Evolutionary conservation across 2,113 vertebrate genomes (phyloP).

Genomic region (Platichthys stellatus): DNA sequence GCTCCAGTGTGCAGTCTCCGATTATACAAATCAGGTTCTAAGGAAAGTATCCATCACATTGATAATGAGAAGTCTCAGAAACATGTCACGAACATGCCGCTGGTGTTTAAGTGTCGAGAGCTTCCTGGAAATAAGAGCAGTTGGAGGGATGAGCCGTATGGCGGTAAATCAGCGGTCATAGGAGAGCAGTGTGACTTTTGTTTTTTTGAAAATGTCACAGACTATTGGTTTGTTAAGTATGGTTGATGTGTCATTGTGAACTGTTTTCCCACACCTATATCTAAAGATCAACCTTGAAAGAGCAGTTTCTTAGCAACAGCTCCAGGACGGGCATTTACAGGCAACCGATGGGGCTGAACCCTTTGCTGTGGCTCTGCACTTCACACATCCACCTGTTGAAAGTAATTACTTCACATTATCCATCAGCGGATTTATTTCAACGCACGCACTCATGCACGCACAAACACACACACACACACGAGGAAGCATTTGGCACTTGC

Average conservation of each 20-base stretch:
- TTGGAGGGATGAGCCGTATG: neutral
- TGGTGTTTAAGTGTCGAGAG: neutral
- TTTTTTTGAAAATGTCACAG: constrained; percentile 22
- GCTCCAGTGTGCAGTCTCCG: neutral
- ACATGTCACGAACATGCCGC: neutral
- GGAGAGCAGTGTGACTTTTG: neutral
- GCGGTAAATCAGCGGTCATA: constrained; percentile 1
- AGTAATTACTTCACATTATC: constrained; percentile 54
- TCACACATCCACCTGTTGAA: constrained; percentile 56
- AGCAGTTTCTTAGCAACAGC: constrained; percentile 63
- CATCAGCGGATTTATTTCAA: constrained; percentile 49
- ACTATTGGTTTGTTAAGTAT: constrained; percentile 24
- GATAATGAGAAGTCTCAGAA: neutral
- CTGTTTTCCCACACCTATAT: constrained; percentile 22
- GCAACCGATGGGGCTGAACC: constrained; percentile 30
- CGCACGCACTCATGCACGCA: constrained; percentile 8
- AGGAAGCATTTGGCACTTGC: constrained; percentile 25
- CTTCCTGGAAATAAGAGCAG: neutral
- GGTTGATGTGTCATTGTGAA: constrained; percentile 27
- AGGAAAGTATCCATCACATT: neutral
- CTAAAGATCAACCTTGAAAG: constrained; percentile 51
- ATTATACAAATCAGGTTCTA: neutral
- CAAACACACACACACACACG: constrained; percentile 12
- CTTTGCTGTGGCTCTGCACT: constrained; percentile 34
- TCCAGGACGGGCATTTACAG: constrained; percentile 41